phyloP scores from a whole-genome alignment of 2,888 invertebrate species.

The Syrphus vitripennis region DNA sequence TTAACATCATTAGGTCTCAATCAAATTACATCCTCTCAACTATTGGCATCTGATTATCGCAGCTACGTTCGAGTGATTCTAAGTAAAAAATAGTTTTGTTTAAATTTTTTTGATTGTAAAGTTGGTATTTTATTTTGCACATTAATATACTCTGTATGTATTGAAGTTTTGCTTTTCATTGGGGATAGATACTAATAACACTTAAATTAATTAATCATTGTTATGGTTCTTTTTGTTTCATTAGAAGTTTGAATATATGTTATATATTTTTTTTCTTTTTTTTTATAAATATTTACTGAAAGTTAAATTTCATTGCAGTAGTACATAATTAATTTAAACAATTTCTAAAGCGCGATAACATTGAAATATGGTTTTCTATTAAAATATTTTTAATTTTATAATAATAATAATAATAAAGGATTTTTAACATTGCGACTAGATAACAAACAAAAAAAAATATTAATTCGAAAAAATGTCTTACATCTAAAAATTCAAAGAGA shows the following conservation, averaged over 20 bases:
- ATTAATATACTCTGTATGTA: constrained; percentile 23
- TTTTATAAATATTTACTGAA: constrained; percentile 14
- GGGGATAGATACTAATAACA: constrained; percentile 43
- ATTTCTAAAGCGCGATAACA: constrained; percentile 54
- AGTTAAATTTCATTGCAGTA: constrained; percentile 8
- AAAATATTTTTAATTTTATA: background rate
- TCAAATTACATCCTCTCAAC: constrained; percentile 17
- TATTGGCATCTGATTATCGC: constrained; percentile 59
- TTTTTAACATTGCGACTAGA: constrained; percentile 59
- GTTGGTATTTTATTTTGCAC: constrained; percentile 46
- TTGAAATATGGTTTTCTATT: constrained; percentile 21
- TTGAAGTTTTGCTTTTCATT: constrained; percentile 20
- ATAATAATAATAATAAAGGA: background rate
- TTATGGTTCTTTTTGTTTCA: constrained; percentile 21
- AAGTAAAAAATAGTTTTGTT: constrained; percentile 31
- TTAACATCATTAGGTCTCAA: constrained; percentile 16
- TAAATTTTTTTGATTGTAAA: constrained; percentile 17
- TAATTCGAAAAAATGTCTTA: background rate
- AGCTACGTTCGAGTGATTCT: constrained; percentile 46
- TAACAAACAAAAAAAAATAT: constrained; percentile 26
- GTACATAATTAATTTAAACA: constrained; percentile 40
- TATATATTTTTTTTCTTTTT: background rate
- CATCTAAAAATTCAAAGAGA: background rate
- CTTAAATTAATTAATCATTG: constrained; percentile 38
- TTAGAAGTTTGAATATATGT: constrained; percentile 14